Evolutionary conservation across 2,888 invertebrate species (phyloP).

Genomic region (Chrysina gloriosa): DNA sequence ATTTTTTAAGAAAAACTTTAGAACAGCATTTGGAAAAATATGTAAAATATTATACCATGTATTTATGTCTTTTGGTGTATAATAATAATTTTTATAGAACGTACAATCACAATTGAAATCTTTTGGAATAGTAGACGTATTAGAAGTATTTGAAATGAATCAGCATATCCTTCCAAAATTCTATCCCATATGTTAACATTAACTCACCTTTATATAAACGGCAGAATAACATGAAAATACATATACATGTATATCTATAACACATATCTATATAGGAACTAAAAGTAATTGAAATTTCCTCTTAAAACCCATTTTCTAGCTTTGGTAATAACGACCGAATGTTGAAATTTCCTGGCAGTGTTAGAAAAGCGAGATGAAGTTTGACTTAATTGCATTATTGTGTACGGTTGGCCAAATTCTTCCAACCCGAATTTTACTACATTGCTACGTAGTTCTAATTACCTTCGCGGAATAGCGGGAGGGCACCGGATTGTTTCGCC

Average conservation of each 20-base stretch:
- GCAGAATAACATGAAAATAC: background rate
- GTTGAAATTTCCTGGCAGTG: conserved; percentile 19
- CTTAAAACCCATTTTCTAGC: background rate
- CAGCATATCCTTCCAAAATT: no score
- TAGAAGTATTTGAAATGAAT: no score
- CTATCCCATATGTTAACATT: background rate
- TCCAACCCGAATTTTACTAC: conserved; percentile 2
- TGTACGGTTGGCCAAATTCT: conserved; percentile 28
- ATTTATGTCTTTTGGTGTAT: no score
- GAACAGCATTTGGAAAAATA: no score
- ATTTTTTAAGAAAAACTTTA: no score
- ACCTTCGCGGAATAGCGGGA: conserved; percentile 12
- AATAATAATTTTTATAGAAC: no score
- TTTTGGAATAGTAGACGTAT: no score
- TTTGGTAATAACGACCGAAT: conserved; percentile 1
- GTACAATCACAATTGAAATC: no score
- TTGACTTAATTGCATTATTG: conserved; percentile 26
- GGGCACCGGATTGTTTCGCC: conserved; percentile 19
- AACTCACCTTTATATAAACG: background rate
- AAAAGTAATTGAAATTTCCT: conserved; percentile 9
- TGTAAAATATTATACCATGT: no score
- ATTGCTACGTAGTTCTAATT: conserved; percentile 33
- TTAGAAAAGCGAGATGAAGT: conserved; percentile 30
- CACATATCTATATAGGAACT: background rate
- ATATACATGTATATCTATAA: background rate